Evolutionary conservation across 2,797 vertebrate species (phyloP).

Genomic region (Simalia tracyae): DNA sequence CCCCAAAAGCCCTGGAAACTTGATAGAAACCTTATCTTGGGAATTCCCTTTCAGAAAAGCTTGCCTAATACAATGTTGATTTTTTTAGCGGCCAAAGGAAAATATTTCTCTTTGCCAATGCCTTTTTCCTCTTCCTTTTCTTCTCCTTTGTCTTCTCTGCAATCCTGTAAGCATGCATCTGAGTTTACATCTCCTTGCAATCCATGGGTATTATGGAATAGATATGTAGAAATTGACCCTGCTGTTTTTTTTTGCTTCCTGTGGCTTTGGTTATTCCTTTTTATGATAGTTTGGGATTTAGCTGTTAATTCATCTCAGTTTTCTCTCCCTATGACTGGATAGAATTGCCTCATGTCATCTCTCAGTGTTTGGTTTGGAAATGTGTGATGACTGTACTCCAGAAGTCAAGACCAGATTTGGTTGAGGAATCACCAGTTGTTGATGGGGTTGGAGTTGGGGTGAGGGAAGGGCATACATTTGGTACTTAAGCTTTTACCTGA

Average conservation of each 20-base stretch:
- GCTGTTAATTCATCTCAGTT: not conserved
- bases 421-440: not conserved
- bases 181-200: not conserved
- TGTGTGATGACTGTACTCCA: too few relatives aligned
- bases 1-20: not conserved
- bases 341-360: not conserved
- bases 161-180: not conserved
- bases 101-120: not conserved
- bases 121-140: not conserved
- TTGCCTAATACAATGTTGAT: not conserved
- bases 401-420: not conserved
- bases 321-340: not conserved
- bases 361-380: not conserved
- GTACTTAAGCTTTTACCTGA: not conserved
- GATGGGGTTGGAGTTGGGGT: not conserved
- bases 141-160: not conserved
- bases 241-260: not conserved
- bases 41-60: not conserved
- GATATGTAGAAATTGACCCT: not conserved
- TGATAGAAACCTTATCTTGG: not conserved
- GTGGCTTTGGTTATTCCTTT: not conserved
- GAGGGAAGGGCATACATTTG: not conserved
- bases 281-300: not conserved
- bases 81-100: not conserved
- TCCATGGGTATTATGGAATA: not conserved